phyloP scores from a whole-genome alignment of 2,113 vertebrate genomes.

The Syngnathoides biaculeatus region DNA sequence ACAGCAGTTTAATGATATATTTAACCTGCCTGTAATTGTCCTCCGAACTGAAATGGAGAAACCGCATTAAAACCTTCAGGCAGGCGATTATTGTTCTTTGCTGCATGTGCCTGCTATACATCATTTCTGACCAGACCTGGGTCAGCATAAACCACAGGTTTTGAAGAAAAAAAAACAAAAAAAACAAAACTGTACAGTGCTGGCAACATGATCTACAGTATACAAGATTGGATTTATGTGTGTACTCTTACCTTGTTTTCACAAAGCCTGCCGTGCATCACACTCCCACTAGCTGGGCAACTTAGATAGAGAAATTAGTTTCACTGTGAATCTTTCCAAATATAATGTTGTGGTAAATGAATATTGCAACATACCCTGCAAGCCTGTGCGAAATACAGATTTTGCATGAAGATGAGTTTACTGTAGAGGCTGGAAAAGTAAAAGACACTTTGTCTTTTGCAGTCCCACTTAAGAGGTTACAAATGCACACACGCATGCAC shows the following conservation, averaged over 20 bases:
- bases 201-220: slow-evolving; percentile 27
- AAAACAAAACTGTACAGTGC: slow-evolving; percentile 42
- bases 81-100: slow-evolving; percentile 63
- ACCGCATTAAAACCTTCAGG: slow-evolving; percentile 62
- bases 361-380: slow-evolving; percentile 20
- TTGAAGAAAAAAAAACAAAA: slow-evolving; percentile 32
- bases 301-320: slow-evolving; percentile 15
- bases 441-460: slow-evolving; percentile 13
- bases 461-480: slow-evolving; percentile 3
- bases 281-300: slow-evolving; percentile 15
- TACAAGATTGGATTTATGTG: slow-evolving; percentile 52
- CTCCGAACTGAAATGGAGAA: slow-evolving; percentile 63
- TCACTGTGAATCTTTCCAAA: slow-evolving; percentile 26
- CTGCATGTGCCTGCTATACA: slow-evolving; percentile 61
- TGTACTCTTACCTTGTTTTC: slow-evolving; percentile 34
- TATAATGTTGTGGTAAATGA: slow-evolving; percentile 20
- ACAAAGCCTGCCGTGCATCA: slow-evolving; percentile 46
- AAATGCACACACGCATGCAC: slow-evolving; percentile 7
- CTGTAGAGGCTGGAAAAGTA: slow-evolving; percentile 17
- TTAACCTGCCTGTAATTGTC: slow-evolving; percentile 74
- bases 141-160: slow-evolving; percentile 59
- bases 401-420: slow-evolving; percentile 15
- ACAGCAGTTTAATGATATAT: slow-evolving; percentile 71
- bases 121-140: slow-evolving; percentile 71
- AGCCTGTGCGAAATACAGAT: slow-evolving; percentile 6